Base-by-base conservation (phyloP, 2,113 vertebrate genomes). In the Corvus cornix region DNA sequence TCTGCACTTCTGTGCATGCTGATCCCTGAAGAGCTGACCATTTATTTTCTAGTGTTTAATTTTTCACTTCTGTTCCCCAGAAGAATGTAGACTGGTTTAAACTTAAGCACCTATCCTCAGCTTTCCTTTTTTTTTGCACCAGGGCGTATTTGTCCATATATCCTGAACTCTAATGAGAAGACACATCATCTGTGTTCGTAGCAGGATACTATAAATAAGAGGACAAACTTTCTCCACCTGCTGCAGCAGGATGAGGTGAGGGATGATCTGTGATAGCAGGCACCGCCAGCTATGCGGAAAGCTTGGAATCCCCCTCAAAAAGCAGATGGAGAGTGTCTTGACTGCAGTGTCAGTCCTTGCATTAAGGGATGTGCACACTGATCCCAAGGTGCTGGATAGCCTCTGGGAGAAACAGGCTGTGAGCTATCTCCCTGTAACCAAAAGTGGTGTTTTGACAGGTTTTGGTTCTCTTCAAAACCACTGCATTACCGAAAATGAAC, bases 41-140 rank as follows among this genome's bases (percentile, higher is more conserved):
- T 81, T 96, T 90, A 52, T 95, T 94, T 96, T 94, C 90, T 90
- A 78, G 88, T 53, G 88, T 97, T 97, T 97, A 97, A 96, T 96
- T 92, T 97, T 97, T 97, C 95, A 97, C 95, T 96, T 89, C 80
- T 93, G 85, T 94, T 96, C 95, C 84, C 80, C 60, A 74, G 60
- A 94, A 92, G 95, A 96, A 96, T 93, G 95, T 48, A 37, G 82
- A 66, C 66, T 5, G 6, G 93, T 91, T 96, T 93, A 87, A 95
- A 84, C 90, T 95, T 89, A 88, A 86, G 72, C 27, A 75, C 72
- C 55, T 74, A 14, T 44, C 48, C 55, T 76, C 30, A 21, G 49
- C 56, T 3, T 67, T 22, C 21, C 6, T 20, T 16, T 74, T 74
- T n/a, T 48, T 44, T 23, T 31, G 11, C 24, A n/a, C 27, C 2